These are phyloP conservation scores for Phaetusa simplex DNA, from an alignment of 2,113 vertebrate genomes.

Conservation along the genomic window DNA sequence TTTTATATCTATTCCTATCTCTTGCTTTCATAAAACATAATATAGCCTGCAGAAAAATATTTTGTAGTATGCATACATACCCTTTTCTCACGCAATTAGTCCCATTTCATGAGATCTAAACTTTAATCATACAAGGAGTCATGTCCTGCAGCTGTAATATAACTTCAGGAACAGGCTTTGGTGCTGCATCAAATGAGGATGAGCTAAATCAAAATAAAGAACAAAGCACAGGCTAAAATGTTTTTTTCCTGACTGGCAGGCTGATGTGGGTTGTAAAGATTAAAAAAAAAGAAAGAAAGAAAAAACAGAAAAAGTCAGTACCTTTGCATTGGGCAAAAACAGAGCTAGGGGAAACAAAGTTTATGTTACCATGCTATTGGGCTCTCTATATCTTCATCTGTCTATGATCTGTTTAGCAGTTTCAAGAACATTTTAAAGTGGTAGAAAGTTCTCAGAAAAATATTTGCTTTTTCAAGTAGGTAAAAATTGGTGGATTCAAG, in stretches of 20 bases:
- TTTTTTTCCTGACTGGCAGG: neutral
- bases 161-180: neutral
- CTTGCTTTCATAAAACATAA: neutral
- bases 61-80: neutral
- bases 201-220: neutral
- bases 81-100: neutral
- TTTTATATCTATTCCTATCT: neutral
- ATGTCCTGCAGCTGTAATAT: neutral
- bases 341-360: neutral
- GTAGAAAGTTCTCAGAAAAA: neutral
- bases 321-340: neutral
- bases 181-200: neutral
- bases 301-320: neutral
- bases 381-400: rapidly evolving
- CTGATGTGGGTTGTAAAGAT: neutral
- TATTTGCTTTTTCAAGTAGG: neutral
- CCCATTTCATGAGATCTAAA: neutral
- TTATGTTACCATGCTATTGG: neutral
- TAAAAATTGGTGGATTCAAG: neutral
- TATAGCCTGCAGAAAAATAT: neutral
- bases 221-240: neutral
- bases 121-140: neutral
- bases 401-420: neutral
- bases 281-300: neutral
- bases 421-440: neutral